A percentile compares a stretch with the other conserved stretches of the same genome.
phyloP scores from a whole-genome alignment of 2,888 invertebrate genomes.

The Heteropelma amictum region DNA sequence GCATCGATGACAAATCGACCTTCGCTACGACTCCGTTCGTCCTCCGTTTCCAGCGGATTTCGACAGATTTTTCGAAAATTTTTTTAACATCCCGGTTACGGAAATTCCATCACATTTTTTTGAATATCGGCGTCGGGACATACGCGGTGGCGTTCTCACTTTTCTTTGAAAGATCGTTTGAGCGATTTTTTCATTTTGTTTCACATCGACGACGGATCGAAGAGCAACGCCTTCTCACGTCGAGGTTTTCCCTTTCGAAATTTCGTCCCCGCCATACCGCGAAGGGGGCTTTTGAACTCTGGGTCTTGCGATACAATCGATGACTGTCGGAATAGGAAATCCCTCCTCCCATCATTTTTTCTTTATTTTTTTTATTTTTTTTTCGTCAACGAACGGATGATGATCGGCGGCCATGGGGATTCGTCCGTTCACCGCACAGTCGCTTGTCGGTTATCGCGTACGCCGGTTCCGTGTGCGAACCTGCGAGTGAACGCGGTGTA shows the following conservation, averaged over 20 bases:
- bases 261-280: background rate
- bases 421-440: slow-evolving; percentile 45
- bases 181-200: background rate
- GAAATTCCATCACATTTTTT: no score
- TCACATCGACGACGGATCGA: background rate
- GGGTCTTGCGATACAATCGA: slow-evolving; percentile 11
- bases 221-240: background rate
- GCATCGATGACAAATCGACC: no score
- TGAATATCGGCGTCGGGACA: no score
- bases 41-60: no score
- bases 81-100: no score
- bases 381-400: background rate
- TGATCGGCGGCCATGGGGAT: slow-evolving; percentile 40
- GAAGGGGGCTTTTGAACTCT: background rate
- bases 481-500: slow-evolving; percentile 21
- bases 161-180: no score
- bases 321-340: slow-evolving; percentile 18
- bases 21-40: no score
- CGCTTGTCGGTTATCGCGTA: slow-evolving; percentile 43
- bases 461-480: slow-evolving; percentile 39
- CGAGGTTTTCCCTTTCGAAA: background rate
- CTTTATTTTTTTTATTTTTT: no score
- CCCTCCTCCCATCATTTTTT: slow-evolving; percentile 54
- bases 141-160: no score
- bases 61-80: no score